Conservation (phyloP, 2,888 invertebrate genomes). For the Dasysyrphus tricinctus region DNA sequence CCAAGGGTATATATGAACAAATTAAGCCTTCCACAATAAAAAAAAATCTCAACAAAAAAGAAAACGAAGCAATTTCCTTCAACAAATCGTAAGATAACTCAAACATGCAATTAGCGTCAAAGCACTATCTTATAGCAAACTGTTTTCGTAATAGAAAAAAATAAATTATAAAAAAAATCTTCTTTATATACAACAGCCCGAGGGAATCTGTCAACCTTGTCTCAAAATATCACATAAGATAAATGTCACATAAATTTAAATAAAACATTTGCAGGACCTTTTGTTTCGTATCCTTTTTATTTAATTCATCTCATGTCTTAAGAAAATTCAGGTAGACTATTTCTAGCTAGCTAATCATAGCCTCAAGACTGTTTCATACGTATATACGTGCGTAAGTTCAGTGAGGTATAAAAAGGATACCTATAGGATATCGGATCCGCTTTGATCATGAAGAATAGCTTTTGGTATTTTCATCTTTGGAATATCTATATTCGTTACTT, state of each 20-base stretch:
- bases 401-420: slow-evolving; percentile 32
- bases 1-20: background rate
- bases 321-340: background rate
- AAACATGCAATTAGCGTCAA: slow-evolving; percentile 62
- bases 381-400: slow-evolving; percentile 21
- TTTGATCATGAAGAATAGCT: slow-evolving; percentile 38
- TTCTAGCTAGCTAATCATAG: slow-evolving; percentile 22
- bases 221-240: slow-evolving; percentile 46
- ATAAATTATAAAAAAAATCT: background rate
- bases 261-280: slow-evolving; percentile 45
- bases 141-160: slow-evolving; percentile 29
- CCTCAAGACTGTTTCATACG: slow-evolving; percentile 40
- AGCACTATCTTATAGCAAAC: slow-evolving; percentile 26
- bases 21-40: slow-evolving; percentile 27
- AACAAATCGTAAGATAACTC: slow-evolving; percentile 60
- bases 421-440: slow-evolving; percentile 45
- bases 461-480: slow-evolving; percentile 28
- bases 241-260: slow-evolving; percentile 72
- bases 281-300: slow-evolving; percentile 24
- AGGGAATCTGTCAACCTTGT: slow-evolving; percentile 50
- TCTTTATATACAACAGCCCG: background rate
- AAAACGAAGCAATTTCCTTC: slow-evolving; percentile 19
- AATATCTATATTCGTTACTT: slow-evolving; percentile 40
- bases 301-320: background rate
- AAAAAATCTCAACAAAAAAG: slow-evolving; percentile 2